These are phyloP conservation scores for Gadopsis bispinosus DNA, from an alignment of 2,797 vertebrate species.

Conservation along the genomic window DNA sequence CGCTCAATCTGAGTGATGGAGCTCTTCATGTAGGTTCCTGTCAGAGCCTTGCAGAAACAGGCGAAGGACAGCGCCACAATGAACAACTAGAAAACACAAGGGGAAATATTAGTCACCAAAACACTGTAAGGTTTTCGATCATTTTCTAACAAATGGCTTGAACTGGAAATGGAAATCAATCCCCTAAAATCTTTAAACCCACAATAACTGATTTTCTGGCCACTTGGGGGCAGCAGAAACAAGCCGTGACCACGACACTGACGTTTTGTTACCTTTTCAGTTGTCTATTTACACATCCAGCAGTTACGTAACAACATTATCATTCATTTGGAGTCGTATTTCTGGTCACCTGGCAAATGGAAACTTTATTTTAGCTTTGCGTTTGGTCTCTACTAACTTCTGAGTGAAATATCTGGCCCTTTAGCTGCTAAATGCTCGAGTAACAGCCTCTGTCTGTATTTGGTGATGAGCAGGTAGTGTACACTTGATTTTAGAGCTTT, in stretches of 20 bases:
- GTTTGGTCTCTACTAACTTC: background rate
- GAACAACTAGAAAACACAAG: conserved; percentile 85
- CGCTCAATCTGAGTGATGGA: conserved; percentile 94
- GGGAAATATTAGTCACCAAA: background rate
- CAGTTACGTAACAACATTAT: no score
- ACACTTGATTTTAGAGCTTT: no score
- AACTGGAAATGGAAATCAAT: no score
- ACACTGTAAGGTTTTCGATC: no score
- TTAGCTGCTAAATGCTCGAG: no score
- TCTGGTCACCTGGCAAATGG: no score
- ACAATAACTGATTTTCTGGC: background rate
- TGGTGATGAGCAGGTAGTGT: background rate
- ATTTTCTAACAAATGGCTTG: no score
- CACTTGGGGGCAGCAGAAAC: background rate
- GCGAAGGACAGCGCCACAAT: conserved; percentile 89
- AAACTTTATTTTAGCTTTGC: background rate
- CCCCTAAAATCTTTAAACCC: background rate
- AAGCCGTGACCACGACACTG: background rate
- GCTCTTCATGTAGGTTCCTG: conserved; percentile 93
- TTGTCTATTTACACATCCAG: background rate
- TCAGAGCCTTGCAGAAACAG: conserved; percentile 89
- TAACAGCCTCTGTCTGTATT: background rate
- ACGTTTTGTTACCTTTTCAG: background rate
- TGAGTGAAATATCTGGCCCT: background rate
- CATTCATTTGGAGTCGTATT: no score